phyloP scores from a whole-genome alignment of 2,888 invertebrate genomes.

The Graphium colonna region DNA sequence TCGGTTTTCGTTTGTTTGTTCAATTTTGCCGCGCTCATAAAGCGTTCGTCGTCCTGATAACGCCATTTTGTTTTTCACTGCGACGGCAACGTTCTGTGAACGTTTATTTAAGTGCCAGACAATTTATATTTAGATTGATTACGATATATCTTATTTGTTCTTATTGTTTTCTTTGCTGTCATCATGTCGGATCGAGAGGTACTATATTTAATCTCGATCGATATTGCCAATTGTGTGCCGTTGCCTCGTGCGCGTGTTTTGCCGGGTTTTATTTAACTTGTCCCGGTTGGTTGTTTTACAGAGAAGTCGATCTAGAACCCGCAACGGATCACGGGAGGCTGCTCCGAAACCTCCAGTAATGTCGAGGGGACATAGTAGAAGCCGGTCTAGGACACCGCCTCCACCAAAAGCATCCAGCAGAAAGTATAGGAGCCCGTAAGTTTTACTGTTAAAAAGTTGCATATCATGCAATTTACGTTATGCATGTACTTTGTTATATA shows the following conservation, averaged over 20 bases:
- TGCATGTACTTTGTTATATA: neutral
- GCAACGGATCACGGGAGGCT: slow-evolving; percentile 73
- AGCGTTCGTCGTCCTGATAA: slow-evolving; percentile 12
- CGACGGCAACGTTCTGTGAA: slow-evolving; percentile 39
- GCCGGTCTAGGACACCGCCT: slow-evolving; percentile 76
- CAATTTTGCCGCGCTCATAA: slow-evolving; percentile 15
- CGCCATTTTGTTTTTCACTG: slow-evolving; percentile 38
- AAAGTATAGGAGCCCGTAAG: slow-evolving; percentile 76
- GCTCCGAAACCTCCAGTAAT: slow-evolving; percentile 61
- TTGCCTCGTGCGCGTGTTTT: slow-evolving; percentile 51
- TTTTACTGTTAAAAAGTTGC: slow-evolving; percentile 26
- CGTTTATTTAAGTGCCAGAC: slow-evolving; percentile 43
- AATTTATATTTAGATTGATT: slow-evolving; percentile 56
- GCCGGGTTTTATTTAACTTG: slow-evolving; percentile 17
- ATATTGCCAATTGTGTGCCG: slow-evolving; percentile 27
- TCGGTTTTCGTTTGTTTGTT: slow-evolving; percentile 10
- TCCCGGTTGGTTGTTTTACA: slow-evolving; percentile 43
- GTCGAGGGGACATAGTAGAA: slow-evolving; percentile 71
- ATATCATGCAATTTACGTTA: too few relatives aligned
- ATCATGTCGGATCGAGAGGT: slow-evolving; percentile 77
- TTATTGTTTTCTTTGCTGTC: slow-evolving; percentile 42
- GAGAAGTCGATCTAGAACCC: slow-evolving; percentile 75
- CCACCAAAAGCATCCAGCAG: slow-evolving; percentile 70
- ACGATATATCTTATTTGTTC: slow-evolving; percentile 48
- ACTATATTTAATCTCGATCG: slow-evolving; percentile 53